Percentiles rank a stretch among this genome's conserved stretches.
phyloP scores from a whole-genome alignment of 2,888 invertebrate species.

The Petrolisthes cinctipes region DNA sequence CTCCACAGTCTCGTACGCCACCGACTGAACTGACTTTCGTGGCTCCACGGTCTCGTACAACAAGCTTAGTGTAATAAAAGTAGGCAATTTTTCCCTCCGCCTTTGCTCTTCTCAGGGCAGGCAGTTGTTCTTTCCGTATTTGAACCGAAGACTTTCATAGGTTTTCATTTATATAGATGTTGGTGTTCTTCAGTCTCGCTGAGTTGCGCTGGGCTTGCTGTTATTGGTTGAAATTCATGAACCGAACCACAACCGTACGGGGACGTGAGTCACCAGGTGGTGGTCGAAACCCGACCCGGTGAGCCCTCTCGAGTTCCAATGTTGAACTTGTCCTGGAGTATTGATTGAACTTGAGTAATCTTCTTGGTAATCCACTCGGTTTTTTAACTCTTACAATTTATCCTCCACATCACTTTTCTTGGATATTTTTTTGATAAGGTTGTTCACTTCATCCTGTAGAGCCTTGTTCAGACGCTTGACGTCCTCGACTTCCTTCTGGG shows the following conservation, averaged over 20 bases:
- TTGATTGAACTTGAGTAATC: not conserved
- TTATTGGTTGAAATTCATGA: not conserved
- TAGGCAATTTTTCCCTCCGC: not conserved
- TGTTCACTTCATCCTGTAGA: not conserved
- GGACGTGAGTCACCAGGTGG: not conserved
- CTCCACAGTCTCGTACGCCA: not conserved
- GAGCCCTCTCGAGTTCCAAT: not conserved
- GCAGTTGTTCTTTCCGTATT: not conserved
- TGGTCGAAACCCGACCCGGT: not conserved
- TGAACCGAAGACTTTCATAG: not conserved
- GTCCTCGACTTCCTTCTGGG: not conserved
- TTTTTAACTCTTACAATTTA: not conserved
- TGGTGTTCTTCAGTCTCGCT: not conserved
- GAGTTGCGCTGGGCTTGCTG: not conserved
- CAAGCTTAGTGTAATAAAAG: not conserved
- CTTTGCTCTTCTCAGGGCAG: not conserved
- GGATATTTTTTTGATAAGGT: not conserved
- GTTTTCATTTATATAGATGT: not conserved
- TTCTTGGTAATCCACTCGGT: constrained; percentile 6
- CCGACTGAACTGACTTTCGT: not conserved
- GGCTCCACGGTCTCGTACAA: not conserved
- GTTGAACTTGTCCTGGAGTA: not conserved
- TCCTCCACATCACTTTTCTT: not conserved
- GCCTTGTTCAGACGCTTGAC: not conserved
- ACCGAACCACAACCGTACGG: not conserved